Evolutionary conservation across 2,113 vertebrate species (phyloP), one percentile per base, ranked within the genome.

Genomic region (Corydoras maculifer): DNA sequence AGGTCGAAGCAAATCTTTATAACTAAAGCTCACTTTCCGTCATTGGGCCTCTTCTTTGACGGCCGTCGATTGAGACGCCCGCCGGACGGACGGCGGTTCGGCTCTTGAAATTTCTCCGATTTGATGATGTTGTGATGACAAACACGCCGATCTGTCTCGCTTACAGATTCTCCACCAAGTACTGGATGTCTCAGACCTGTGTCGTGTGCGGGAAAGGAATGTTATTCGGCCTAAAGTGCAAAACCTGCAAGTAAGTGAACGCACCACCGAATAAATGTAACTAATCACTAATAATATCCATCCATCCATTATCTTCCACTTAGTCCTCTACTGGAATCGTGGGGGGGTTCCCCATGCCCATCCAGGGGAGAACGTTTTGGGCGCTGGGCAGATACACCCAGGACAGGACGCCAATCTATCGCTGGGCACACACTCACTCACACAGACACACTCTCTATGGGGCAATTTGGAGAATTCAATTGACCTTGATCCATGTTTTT

Each of bases 101-200:
- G 60, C 14, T 18, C 35, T 68, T 68, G 74, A 43, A 75, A 0
- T n/a, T 29, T 69, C 18, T 25, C 18, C 2, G 18, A 25, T 25
- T 25, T 2, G 18, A 25, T 25, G 18, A 25, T 25, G 18, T 25
- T 25, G 18, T 69, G 50, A 58, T 69, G 31, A 51, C 29, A n/a
- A 48, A 13, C 30, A 15, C 7, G 7, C 58, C 60, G 4, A 61
- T 72, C 54, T 65, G 8, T 78, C 78, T 78, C 67, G 66, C 49
- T 75, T 9, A 0, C 89, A 99, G 97, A 88, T 99, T 99, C 91
- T 99, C 97, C 84, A 99, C 97, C 79, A 99, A 99, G 88, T 99
- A 99, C 78, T 99, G 97, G 97, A 99, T 99, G 97, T 98, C 96
- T 58, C 97, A 99, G 90, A 99, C 95, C 0, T 99, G 97, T 85